Base-by-base conservation (phyloP, 92 coral and sea anemone species). In the Anthopleura xanthogrammica region DNA sequence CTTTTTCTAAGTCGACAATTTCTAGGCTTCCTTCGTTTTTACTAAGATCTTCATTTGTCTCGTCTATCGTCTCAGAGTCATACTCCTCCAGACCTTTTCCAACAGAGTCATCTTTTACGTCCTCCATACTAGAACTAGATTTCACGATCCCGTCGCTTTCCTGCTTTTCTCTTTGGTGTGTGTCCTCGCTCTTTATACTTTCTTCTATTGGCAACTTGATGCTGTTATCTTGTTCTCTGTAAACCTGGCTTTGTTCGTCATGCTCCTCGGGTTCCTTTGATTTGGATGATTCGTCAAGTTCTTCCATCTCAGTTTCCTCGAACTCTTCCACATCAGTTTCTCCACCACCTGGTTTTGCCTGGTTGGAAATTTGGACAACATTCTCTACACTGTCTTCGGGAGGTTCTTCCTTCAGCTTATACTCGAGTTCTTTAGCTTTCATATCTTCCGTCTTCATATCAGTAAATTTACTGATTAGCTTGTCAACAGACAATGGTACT, bases 321-420 rank as follows among this genome's bases (percentile, higher is more conserved):
- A 60, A 16, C 3, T 80, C 62, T 12, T 57, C 71, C 56, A 39
- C 81, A 36, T 22, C 73, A 12, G 65, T 50, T 14, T 11, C 60
- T 60, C 41, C 85, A 24, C 68, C 73, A 58, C 68, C 73, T 57
- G 77, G 3, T 3, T 68, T 60, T 5, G 2, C 70, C 19, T 62
- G 70, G 23, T 62, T 62, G 39, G 39, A 62, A 11, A 0, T 14
- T 22, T 62, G 29, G 70, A 62, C 29, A 62, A 20, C 12, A 8
- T 62, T n/a, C 9, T 62, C 91, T 70, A 78, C 62, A 12, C 56
- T 43, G 58, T 12, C 58, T 54, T 54, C 58, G 11, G 58, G 58
- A 54, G 14, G 16, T 54, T 54, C 58, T 39, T 66, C 86, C 23
- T 24, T 65, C 16, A 13, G 73, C 9, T n/a, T 62, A 2, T 16